These are phyloP conservation scores for Rhagologus leucostigma DNA, from an alignment of 2,113 vertebrate genomes.

Conservation along the genomic window DNA sequence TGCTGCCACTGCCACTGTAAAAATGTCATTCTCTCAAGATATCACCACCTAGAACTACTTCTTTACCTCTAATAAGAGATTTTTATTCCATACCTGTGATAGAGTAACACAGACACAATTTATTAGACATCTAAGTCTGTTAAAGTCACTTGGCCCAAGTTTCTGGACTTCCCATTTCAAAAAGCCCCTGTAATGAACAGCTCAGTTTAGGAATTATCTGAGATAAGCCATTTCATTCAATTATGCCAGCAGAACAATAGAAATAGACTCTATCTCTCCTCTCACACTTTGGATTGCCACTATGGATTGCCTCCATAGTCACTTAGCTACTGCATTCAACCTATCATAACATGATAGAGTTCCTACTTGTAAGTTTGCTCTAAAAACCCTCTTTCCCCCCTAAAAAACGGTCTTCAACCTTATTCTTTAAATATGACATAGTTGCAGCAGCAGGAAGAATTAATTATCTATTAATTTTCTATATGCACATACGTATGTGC, in stretches of 20 bases:
- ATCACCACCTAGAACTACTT: background rate
- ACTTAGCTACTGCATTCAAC: background rate
- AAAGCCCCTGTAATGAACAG: background rate
- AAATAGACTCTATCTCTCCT: background rate
- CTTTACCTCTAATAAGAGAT: background rate
- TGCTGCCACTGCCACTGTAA: background rate
- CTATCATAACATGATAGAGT: background rate
- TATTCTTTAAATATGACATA: background rate
- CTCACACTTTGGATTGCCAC: no score
- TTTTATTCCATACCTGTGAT: background rate
- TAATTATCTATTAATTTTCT: background rate
- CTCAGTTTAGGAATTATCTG: background rate
- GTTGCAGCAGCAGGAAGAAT: background rate
- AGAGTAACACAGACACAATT: background rate
- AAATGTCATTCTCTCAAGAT: background rate
- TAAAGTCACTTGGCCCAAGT: background rate
- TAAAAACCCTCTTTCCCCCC: background rate
- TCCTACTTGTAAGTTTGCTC: background rate
- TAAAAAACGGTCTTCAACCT: background rate
- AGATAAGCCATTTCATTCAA: background rate
- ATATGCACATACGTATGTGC: background rate
- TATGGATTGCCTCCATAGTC: background rate
- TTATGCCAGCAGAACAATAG: background rate
- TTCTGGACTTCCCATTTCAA: background rate
- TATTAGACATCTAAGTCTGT: background rate